Evolutionary conservation across 2,888 invertebrate species (phyloP), one percentile per base, ranked within the genome.

Genomic region (Drosophila paramelanica): DNA sequence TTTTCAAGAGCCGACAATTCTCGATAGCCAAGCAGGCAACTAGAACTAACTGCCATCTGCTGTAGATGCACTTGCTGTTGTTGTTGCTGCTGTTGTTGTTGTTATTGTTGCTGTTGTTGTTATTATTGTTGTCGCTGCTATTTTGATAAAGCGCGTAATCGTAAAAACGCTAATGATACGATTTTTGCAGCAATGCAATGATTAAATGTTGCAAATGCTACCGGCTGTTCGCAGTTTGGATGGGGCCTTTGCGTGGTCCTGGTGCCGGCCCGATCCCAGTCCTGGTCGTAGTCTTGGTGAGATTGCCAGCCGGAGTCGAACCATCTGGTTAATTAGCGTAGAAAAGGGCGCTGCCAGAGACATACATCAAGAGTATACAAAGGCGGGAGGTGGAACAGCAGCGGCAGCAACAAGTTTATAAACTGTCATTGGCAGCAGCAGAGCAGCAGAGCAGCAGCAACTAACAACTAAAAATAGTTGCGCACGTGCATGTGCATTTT

Each of bases 81-180:
- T 31, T 66, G 33, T 27, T 61, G 27, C 46, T 46, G 47, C 23
- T 39, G 33, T 36, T 39, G 53, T 10, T 31, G 27, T 27, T 7
- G 27, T 3, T 27, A 2, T 51, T 39, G 61, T 10, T 45, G 70
- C n/a, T 31, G 42, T 6, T 59, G 51, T 17, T 33, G 62, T n/a
- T 51, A 49, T 17, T 56, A 55, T 13, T 42, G 69, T 27, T 52
- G 69, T 52, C 67, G 78, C 58, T 70, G 77, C 74, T 79, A 70
- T 79, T 85, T 76, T 85, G 88, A 85, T 85, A 89, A 84, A 84
- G 89, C 89, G 84, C 85, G 77, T 88, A 89, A 88, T 90, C 88
- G 70, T 85, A 82, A 80, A 88, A 90, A 85, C 83, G 79, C 86
- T 90, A 88, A 88, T 89, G 90, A 88, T 88, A 88, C 88, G 73